Percentiles rank a stretch among this genome's conserved stretches.
Conservation (phyloP, 2,888 invertebrate genomes). For the Drosophila kambysellisi region DNA sequence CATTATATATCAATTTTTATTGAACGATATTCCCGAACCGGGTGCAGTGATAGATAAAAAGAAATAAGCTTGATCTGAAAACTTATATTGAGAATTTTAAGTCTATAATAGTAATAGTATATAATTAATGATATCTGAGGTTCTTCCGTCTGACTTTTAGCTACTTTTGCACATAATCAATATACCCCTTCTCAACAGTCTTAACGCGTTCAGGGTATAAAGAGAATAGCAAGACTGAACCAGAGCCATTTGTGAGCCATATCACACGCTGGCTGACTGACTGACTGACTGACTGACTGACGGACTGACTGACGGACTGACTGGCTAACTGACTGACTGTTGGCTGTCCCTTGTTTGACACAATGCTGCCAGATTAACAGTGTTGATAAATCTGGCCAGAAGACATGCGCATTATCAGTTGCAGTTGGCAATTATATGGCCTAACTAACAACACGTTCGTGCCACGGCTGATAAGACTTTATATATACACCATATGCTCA, state of each 20-base stretch:
- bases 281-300: constrained; percentile 8
- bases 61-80: too few species aligned
- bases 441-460: constrained; percentile 60
- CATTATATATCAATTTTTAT: neutral
- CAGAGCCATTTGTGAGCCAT: constrained; percentile 1
- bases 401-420: constrained; percentile 30
- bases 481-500: constrained; percentile 3
- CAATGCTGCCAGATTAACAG: constrained; percentile 84
- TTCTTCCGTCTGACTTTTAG: neutral
- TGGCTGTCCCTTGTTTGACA: constrained; percentile 84
- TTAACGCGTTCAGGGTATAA: too few species aligned
- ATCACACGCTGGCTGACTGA: constrained; percentile 23
- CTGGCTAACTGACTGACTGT: constrained; percentile 26
- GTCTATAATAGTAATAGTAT: too few species aligned
- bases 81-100: too few species aligned
- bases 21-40: too few species aligned
- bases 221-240: neutral
- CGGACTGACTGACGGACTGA: constrained; percentile 21
- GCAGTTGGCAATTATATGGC: constrained; percentile 74
- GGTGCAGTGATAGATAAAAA: too few species aligned
- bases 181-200: neutral
- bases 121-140: neutral
- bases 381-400: constrained; percentile 74
- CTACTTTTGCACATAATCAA: neutral
- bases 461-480: constrained; percentile 70